Evolutionary conservation across 1,140 invertebrate species (phyloP).

Genomic region (Cyphomyrmex costatus): DNA sequence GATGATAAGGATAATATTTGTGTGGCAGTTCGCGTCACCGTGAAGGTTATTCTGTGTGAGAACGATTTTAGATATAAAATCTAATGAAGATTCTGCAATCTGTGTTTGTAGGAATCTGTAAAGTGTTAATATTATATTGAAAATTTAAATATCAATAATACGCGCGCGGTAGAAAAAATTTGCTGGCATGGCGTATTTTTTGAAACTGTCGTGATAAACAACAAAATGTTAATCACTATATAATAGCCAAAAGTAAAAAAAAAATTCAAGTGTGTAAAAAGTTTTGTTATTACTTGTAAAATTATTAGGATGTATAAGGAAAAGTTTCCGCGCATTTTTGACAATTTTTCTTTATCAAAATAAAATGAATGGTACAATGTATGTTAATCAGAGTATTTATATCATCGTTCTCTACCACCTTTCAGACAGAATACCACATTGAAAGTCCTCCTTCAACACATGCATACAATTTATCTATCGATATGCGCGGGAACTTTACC

Average conservation of each 20-base stretch:
- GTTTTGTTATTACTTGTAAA: neutral
- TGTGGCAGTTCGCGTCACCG: neutral
- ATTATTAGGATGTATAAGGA: too few species aligned
- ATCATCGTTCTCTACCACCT: too few species aligned
- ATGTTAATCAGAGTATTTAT: too few species aligned
- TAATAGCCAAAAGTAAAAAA: neutral
- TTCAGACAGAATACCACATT: too few species aligned
- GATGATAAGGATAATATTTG: conserved; percentile 38
- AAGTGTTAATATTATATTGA: neutral
- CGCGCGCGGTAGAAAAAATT: neutral
- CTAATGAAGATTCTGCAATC: neutral
- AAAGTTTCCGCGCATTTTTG: too few species aligned
- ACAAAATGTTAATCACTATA: neutral
- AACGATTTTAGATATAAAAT: neutral
- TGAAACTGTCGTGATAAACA: neutral
- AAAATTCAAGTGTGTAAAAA: neutral
- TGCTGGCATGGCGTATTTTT: neutral
- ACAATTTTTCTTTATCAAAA: too few species aligned
- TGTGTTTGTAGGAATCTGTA: neutral
- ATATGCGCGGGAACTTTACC: too few species aligned
- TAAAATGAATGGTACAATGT: too few species aligned
- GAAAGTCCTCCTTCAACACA: too few species aligned
- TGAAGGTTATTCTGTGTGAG: neutral
- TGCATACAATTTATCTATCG: too few species aligned
- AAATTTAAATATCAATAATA: neutral